These are phyloP conservation scores for Megaceryle maxima DNA, from an alignment of 2,113 vertebrate genomes.

Conservation along the genomic window DNA sequence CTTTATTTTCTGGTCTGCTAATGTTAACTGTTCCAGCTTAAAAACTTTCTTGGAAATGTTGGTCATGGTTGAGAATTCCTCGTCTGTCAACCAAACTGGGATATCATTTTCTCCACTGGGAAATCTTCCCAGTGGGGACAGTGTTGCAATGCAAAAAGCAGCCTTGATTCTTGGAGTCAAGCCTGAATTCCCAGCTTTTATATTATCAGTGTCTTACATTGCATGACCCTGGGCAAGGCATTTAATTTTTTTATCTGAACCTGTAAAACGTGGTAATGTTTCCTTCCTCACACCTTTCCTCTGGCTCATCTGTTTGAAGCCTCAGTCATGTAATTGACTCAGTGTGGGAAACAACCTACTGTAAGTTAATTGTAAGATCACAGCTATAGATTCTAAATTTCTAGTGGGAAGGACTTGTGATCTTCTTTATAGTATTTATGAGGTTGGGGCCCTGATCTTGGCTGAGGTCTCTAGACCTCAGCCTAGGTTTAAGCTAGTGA, in stretches of 20 bases:
- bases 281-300: background rate
- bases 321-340: background rate
- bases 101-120: background rate
- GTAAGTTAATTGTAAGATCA: conserved; percentile 15
- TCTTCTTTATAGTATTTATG: background rate
- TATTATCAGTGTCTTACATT: background rate
- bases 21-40: background rate
- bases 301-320: background rate
- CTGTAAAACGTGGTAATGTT: background rate
- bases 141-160: background rate
- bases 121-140: background rate
- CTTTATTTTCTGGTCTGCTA: background rate
- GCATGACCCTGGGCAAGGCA: background rate
- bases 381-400: background rate
- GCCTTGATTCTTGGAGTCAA: background rate
- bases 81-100: background rate
- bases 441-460: background rate
- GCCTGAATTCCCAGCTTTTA: background rate
- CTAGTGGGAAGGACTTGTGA: background rate
- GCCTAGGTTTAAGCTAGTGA: background rate
- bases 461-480: background rate
- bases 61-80: background rate
- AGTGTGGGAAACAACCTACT: background rate
- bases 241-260: background rate
- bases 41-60: background rate